Percentiles rank a stretch among this genome's conserved stretches.
phyloP scores from a whole-genome alignment of 2,888 invertebrate genomes.

The Mesopsocus fuscifrons region DNA sequence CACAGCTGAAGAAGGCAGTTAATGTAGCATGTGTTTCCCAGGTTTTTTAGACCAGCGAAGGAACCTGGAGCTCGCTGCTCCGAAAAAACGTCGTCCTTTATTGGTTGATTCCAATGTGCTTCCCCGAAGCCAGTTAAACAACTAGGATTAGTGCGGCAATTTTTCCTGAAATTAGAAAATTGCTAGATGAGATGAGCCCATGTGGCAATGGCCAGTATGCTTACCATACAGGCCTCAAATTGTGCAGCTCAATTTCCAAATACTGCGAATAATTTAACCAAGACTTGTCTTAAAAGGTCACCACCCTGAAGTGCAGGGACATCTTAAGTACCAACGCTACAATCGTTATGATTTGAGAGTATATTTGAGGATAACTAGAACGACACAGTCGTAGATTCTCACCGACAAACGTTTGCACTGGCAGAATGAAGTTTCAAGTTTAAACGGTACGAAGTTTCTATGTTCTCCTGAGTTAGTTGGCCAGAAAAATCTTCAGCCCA shows the following conservation, averaged over 20 bases:
- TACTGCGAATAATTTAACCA: too few species aligned
- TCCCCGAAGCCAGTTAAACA: constrained; percentile 38
- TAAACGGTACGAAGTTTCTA: neutral
- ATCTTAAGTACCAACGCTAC: too few species aligned
- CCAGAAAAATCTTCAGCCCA: constrained; percentile 5
- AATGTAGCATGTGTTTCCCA: constrained; percentile 44
- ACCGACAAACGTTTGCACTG: too few species aligned
- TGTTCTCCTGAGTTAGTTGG: neutral
- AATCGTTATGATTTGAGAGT: too few species aligned
- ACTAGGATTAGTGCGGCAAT: constrained; percentile 36
- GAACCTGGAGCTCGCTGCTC: constrained; percentile 26
- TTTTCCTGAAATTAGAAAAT: constrained; percentile 27
- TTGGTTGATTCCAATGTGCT: constrained; percentile 31
- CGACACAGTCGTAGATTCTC: too few species aligned
- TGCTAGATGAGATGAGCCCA: too few species aligned
- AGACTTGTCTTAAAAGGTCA: too few species aligned
- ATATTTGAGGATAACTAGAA: neutral
- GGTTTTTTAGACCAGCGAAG: constrained; percentile 38
- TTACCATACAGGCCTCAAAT: too few species aligned
- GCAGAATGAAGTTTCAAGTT: neutral
- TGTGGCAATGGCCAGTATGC: too few species aligned
- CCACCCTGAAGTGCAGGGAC: too few species aligned
- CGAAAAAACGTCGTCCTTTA: constrained; percentile 25
- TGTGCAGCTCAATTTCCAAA: too few species aligned
- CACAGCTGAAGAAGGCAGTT: constrained; percentile 41